Evolutionary conservation across 1,140 invertebrate species (phyloP), one percentile per base, ranked within the genome.

Genomic region (Panagrolaimus sp.): DNA sequence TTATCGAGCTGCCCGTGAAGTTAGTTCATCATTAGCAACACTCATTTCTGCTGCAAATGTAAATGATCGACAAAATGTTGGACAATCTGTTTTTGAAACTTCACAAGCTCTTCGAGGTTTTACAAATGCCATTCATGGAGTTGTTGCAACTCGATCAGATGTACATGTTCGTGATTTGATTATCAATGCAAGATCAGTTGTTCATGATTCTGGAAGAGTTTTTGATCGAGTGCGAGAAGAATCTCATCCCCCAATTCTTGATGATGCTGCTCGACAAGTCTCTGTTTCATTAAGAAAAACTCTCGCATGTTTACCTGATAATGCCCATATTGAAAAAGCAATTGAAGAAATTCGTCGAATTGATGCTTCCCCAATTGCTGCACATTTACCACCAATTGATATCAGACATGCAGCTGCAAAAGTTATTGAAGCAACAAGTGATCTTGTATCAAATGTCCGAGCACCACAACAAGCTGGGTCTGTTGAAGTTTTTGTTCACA

Each of bases 1-100:
- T 48, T 89, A 88, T 20, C 86, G 87, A 9, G 87, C 89, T 84
- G 78, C 89, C 83, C 89, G 89, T 82, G 85, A 87, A 7, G 88
- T 89, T 7, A 87, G 87, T 14, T 86, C 87, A 9, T 85, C 85
- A 9, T 88, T 93, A 79, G 90, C 92, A 11, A 90, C 92, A 74
- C 82, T 96, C 31, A 84, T 94, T 13, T 92, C 91, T 16, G 91
- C 91, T 13, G 90, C 91, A 11, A 87, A 88, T 64, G 90, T 86
- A 79, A 89, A 89, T 45, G 92, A 93, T 82, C 89, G 91, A 68
- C 89, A 88, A 70, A 92, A 92, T 81, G 91, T 91, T 0, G 90
- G 90, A 2, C 88, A 89, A 67, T 90, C 91, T 9, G 90, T 91
- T 1, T 84, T 90, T 51, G 91, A 93, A 76, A 91, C 90, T 0